These are phyloP conservation scores for Chondrosia reniformis DNA, from an alignment of 37 sponge, comb jelly and placozoan genomes.

Conservation along the genomic window DNA sequence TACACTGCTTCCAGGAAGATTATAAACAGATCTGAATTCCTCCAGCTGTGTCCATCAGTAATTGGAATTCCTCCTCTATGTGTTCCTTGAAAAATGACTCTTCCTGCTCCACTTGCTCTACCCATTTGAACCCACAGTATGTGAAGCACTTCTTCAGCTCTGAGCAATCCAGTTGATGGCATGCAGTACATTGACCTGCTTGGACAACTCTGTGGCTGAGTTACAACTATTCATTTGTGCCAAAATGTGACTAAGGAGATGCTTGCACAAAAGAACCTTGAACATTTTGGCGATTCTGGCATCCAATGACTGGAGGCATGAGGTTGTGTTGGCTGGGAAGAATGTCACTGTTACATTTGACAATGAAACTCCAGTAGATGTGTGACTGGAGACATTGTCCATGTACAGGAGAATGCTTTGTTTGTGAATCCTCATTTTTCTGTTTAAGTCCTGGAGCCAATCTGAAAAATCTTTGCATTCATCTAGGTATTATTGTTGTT, in stretches of 20 bases:
- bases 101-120: background rate
- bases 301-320: background rate
- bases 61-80: background rate
- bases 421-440: background rate
- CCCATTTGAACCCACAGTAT: background rate
- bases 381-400: background rate
- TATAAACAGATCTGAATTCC: background rate
- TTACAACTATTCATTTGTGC: background rate
- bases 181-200: background rate
- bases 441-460: background rate
- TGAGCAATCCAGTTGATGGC: background rate
- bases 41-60: background rate
- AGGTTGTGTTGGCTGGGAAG: background rate
- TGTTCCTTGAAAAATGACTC: background rate
- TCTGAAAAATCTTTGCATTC: background rate
- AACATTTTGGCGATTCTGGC: background rate
- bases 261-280: conserved; percentile 1
- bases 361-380: background rate
- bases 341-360: background rate
- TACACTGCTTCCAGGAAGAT: background rate
- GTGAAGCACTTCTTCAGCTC: background rate
- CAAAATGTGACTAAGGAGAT: background rate
- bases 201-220: background rate
- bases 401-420: background rate
- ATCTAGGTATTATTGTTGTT: background rate